Conservation (phyloP, 2,797 vertebrate genomes). For the Parambassis ranga region DNA sequence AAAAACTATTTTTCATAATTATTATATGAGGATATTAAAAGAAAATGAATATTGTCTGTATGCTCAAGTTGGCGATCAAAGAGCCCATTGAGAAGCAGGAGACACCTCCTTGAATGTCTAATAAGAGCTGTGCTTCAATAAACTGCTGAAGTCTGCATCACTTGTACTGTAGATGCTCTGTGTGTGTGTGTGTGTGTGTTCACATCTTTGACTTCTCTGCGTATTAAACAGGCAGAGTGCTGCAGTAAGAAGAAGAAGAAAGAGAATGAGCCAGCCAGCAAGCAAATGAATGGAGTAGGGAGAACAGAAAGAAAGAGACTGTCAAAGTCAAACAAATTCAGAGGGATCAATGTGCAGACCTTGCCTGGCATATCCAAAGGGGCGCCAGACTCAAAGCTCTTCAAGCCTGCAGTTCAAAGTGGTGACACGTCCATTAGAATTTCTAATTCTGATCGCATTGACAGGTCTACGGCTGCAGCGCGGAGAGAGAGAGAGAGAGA, state of each 20-base stretch:
- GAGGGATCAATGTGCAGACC: slow-evolving; percentile 72
- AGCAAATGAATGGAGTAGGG: slow-evolving; percentile 4
- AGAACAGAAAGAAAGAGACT: slow-evolving; percentile 31
- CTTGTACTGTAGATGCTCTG: not conserved
- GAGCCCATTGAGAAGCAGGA: not conserved
- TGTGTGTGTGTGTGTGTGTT: not conserved
- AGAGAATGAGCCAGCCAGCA: slow-evolving; percentile 13
- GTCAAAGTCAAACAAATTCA: slow-evolving; percentile 73
- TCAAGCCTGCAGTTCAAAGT: slow-evolving; percentile 77
- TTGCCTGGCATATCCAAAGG: slow-evolving; percentile 61
- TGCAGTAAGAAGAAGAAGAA: slow-evolving; percentile 33
- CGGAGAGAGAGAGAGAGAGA: too few species aligned
- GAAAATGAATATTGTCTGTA: not conserved
- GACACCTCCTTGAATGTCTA: not conserved
- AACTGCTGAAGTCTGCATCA: slow-evolving; percentile 1
- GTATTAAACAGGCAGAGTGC: slow-evolving; percentile 8
- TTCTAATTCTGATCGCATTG: slow-evolving; percentile 75
- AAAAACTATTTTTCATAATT: too few species aligned
- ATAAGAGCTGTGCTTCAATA: not conserved
- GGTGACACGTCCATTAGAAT: slow-evolving; percentile 74
- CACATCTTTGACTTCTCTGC: slow-evolving; percentile 3
- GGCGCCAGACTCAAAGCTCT: slow-evolving; percentile 70
- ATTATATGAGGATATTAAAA: not conserved
- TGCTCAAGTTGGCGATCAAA: not conserved
- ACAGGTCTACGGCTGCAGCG: slow-evolving; percentile 62